Conservation (phyloP, 2,888 invertebrate genomes). For the Scaptomyza cyrtandrae region DNA sequence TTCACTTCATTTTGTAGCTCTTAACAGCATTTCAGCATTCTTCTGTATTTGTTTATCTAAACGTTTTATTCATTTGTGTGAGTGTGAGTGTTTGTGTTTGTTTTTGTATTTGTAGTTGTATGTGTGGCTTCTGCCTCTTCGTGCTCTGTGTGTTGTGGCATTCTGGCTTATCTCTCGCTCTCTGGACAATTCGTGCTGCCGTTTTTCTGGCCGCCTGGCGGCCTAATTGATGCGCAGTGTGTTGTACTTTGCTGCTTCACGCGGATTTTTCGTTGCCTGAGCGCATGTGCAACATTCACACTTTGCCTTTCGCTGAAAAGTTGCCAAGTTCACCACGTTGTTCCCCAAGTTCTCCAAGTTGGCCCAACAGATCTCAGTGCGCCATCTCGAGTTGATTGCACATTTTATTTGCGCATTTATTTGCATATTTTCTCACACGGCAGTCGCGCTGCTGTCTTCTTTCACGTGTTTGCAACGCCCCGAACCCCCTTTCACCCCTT, state of each 20-base stretch:
- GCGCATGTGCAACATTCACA: conserved; percentile 81
- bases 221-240: conserved; percentile 80
- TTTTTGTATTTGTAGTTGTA: conserved; percentile 14
- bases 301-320: conserved; percentile 55
- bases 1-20: conserved; percentile 80
- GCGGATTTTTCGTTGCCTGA: conserved; percentile 24
- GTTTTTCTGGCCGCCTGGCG: conserved; percentile 69
- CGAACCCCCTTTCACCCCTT: neutral
- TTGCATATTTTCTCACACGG: conserved; percentile 82
- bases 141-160: conserved; percentile 32
- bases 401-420: conserved; percentile 81
- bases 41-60: conserved; percentile 82
- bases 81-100: conserved; percentile 22
- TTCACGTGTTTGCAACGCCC: conserved; percentile 12
- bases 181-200: conserved; percentile 72
- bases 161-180: conserved; percentile 66
- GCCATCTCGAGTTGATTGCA: conserved; percentile 76
- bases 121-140: conserved; percentile 49
- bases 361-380: conserved; percentile 49
- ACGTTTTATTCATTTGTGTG: conserved; percentile 75
- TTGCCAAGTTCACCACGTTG: conserved; percentile 20
- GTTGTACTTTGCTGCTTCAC: conserved; percentile 20
- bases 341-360: conserved; percentile 20
- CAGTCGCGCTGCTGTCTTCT: conserved; percentile 32
- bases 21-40: conserved; percentile 79